Base-by-base conservation (phyloP, 2,888 invertebrate species). In the Nephrocerus scutellatus region DNA sequence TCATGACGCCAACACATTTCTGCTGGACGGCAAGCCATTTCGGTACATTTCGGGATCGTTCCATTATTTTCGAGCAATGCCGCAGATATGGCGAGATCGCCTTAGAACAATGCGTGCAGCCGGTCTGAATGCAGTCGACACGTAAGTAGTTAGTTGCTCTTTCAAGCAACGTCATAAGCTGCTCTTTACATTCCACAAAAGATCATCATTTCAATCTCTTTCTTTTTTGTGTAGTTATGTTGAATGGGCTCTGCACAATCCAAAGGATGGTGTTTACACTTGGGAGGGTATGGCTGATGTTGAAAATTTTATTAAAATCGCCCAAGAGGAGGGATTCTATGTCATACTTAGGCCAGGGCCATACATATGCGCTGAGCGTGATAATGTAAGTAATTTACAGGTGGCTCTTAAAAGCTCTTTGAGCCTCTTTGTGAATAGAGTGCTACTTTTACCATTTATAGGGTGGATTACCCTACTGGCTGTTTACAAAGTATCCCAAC, bases 281-380 rank as follows among this genome's bases (percentile, higher is more conserved):
- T 82, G 77, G 53, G 61, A 74, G 4, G 79, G 76, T 1, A 77
- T 80, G 19, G 83, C 78, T 12, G 77, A 87, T 59, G 70, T 90
- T 44, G 77, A 72, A 5, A 65, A 71, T 29, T 91, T 85, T 60
- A 68, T 90, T 9, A 67, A 77, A 54, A 69, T 75, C 7, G 92
- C 91, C 0, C 76, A 83, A 43, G 77, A 84, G 48, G 82, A 84
- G 58, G 86, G 80, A 21, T 70, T 95, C 14, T 71, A 82, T n/a
- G 87, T 90, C 1, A 74, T 92, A 18, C 66, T 93, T 2, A 71
- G 93, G 18, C 82, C 88, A 1, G 93, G 93, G 0, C 93, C 93
- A 0, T 93, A 89, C 56, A 91, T 93, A 50, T 90, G 90, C 63
- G 89, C 85, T 7, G 93, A 95, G 70, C 77, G 90, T 67, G 91